phyloP scores from a whole-genome alignment of 2,888 invertebrate species.

The Oegoconia quadripuncta region DNA sequence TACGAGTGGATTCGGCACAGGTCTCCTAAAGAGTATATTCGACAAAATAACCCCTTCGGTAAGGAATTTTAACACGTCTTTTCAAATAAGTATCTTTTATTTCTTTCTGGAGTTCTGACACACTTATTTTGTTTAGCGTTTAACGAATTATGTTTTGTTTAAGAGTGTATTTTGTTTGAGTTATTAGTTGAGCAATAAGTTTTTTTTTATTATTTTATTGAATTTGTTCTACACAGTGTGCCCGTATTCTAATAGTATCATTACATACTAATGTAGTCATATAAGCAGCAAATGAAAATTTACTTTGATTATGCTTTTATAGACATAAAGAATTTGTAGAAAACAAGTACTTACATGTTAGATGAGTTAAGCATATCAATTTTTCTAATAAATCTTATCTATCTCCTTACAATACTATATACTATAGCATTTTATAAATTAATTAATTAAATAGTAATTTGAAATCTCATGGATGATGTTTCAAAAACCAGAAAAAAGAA shows the following conservation, averaged over 20 bases:
- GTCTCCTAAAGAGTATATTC: slow-evolving; percentile 80
- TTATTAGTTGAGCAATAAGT: slow-evolving; percentile 56
- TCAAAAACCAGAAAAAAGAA: neutral
- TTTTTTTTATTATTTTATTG: slow-evolving; percentile 43
- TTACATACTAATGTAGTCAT: slow-evolving; percentile 60
- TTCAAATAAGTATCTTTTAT: slow-evolving; percentile 57
- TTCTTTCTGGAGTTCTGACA: slow-evolving; percentile 53
- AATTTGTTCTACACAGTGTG: slow-evolving; percentile 66
- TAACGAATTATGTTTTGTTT: slow-evolving; percentile 48
- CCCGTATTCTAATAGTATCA: slow-evolving; percentile 65
- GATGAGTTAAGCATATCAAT: slow-evolving; percentile 50
- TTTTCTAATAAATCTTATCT: slow-evolving; percentile 7
- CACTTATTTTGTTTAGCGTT: slow-evolving; percentile 62
- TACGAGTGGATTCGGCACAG: slow-evolving; percentile 79
- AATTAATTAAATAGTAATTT: neutral
- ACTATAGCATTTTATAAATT: too few relatives aligned
- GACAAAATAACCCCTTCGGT: slow-evolving; percentile 81
- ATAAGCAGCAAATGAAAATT: slow-evolving; percentile 65
- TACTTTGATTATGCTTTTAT: slow-evolving; percentile 72
- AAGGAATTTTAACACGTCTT: slow-evolving; percentile 79
- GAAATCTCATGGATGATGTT: neutral
- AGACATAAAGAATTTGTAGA: slow-evolving; percentile 59
- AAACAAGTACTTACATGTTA: slow-evolving; percentile 45
- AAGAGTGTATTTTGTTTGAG: slow-evolving; percentile 56
- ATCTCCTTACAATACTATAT: too few relatives aligned